Conservation (phyloP, 1,140 invertebrate genomes). For the Drosophila auraria region DNA sequence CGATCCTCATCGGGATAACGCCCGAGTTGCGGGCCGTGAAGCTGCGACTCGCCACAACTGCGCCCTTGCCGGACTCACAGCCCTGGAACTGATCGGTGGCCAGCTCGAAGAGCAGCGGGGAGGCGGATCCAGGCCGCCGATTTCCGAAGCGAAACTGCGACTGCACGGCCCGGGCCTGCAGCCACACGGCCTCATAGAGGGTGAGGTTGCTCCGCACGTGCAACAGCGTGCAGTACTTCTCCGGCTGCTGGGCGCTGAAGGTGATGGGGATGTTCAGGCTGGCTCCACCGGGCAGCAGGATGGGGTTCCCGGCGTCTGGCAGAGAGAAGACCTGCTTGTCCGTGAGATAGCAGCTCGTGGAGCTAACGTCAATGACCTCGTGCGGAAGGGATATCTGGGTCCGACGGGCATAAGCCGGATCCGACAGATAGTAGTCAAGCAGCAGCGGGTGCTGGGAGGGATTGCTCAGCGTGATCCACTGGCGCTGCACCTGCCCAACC, state of each 20-base stretch:
- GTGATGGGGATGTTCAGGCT: slow-evolving; percentile 85
- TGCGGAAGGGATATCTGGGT: slow-evolving; percentile 71
- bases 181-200: slow-evolving; percentile 92
- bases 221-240: slow-evolving; percentile 84
- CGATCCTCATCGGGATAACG: slow-evolving; percentile 91
- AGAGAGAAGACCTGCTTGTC: slow-evolving; percentile 71
- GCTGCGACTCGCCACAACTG: slow-evolving; percentile 87
- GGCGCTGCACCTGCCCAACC: slow-evolving; percentile 65
- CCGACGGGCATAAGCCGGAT: slow-evolving; percentile 62
- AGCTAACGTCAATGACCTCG: slow-evolving; percentile 74
- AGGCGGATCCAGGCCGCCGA: slow-evolving; percentile 91
- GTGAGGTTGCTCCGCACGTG: slow-evolving; percentile 95
- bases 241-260: slow-evolving; percentile 77
- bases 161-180: slow-evolving; percentile 93
- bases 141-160: slow-evolving; percentile 97
- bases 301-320: slow-evolving; percentile 41
- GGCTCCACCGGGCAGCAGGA: slow-evolving; percentile 63
- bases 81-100: slow-evolving; percentile 93
- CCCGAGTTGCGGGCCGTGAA: slow-evolving; percentile 96
- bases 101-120: slow-evolving; percentile 93
- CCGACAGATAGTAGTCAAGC: slow-evolving; percentile 73
- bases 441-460: slow-evolving; percentile 68
- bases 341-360: slow-evolving; percentile 71
- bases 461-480: slow-evolving; percentile 71
- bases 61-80: slow-evolving; percentile 86